Evolutionary conservation across 1,140 invertebrate genomes (phyloP).

Genomic region (Druon quercuslanigerum): DNA sequence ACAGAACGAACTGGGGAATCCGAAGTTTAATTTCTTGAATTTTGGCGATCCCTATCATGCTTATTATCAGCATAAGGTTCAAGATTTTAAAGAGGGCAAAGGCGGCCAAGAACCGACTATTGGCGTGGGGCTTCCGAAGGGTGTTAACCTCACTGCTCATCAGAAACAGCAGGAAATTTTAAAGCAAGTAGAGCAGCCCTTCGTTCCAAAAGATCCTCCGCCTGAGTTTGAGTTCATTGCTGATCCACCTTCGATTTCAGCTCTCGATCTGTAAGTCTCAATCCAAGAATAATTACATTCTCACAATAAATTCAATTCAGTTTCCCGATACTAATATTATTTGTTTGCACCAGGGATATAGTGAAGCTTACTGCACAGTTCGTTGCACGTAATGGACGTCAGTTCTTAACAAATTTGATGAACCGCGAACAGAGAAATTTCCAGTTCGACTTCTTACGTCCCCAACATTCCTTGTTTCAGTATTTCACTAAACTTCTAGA

Average conservation of each 20-base stretch:
- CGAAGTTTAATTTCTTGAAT: slow-evolving; percentile 99
- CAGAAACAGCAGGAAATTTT: slow-evolving; percentile 92
- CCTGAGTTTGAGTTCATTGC: slow-evolving; percentile 98
- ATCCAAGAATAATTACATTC: background rate
- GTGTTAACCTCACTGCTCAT: slow-evolving; percentile 82
- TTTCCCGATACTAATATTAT: background rate
- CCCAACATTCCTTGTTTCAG: slow-evolving; percentile 98
- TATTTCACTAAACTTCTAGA: slow-evolving; percentile 99
- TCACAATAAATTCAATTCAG: background rate
- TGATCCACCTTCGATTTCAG: slow-evolving; percentile 99
- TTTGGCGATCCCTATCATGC: slow-evolving; percentile 98
- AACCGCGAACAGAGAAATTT: slow-evolving; percentile 98
- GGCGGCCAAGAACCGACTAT: slow-evolving; percentile 72
- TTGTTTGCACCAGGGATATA: slow-evolving; percentile 85
- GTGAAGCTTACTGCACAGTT: slow-evolving; percentile 99
- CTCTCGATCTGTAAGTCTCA: slow-evolving; percentile 90
- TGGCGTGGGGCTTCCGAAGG: slow-evolving; percentile 69
- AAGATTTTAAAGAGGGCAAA: slow-evolving; percentile 95
- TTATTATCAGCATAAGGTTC: slow-evolving; percentile 99
- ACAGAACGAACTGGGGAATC: slow-evolving; percentile 97
- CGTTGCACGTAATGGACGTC: slow-evolving; percentile 97
- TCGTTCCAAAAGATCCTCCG: slow-evolving; percentile 96
- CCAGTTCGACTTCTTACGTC: slow-evolving; percentile 98
- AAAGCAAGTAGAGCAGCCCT: slow-evolving; percentile 91
- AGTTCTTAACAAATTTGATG: slow-evolving; percentile 99